Conservation (phyloP, 2,113 vertebrate genomes). For the Podarcis cretensis region DNA sequence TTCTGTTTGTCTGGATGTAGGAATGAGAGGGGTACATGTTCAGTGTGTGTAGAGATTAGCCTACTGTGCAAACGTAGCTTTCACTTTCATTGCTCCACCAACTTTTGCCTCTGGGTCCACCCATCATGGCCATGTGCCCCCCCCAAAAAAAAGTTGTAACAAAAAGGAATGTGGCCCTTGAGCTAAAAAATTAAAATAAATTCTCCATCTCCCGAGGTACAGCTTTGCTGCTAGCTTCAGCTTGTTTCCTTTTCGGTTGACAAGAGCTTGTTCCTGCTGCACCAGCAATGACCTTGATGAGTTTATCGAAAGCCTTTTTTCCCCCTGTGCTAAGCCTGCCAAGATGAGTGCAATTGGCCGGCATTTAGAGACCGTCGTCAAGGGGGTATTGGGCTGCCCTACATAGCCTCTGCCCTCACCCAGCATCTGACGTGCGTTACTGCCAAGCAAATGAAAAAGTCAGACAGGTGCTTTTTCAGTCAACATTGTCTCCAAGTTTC, state of each 20-base stretch:
- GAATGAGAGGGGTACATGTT: too few relatives aligned
- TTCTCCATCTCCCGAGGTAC: neutral
- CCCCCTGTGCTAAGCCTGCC: neutral
- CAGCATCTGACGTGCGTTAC: constrained; percentile 22
- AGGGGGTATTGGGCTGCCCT: neutral
- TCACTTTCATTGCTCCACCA: too few relatives aligned
- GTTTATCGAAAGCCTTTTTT: fast-evolving
- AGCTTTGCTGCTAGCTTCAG: neutral
- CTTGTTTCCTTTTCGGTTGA: neutral
- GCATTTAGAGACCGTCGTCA: neutral
- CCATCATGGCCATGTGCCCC: too few relatives aligned
- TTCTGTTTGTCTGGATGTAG: too few relatives aligned
- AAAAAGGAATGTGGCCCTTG: neutral
- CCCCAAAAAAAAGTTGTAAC: too few relatives aligned
- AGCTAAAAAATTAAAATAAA: too few relatives aligned
- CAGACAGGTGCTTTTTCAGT: constrained; percentile 54
- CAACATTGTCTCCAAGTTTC: neutral
- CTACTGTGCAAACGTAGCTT: too few relatives aligned
- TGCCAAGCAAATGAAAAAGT: constrained; percentile 68
- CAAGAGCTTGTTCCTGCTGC: too few relatives aligned
- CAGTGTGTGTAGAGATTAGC: too few relatives aligned
- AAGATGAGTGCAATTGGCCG: neutral
- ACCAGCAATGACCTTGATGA: constrained; percentile 1
- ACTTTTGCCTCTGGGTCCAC: too few relatives aligned
- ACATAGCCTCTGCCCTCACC: neutral